phyloP scores from a whole-genome alignment of 2,113 vertebrate species.

The Mustela nigripes region DNA sequence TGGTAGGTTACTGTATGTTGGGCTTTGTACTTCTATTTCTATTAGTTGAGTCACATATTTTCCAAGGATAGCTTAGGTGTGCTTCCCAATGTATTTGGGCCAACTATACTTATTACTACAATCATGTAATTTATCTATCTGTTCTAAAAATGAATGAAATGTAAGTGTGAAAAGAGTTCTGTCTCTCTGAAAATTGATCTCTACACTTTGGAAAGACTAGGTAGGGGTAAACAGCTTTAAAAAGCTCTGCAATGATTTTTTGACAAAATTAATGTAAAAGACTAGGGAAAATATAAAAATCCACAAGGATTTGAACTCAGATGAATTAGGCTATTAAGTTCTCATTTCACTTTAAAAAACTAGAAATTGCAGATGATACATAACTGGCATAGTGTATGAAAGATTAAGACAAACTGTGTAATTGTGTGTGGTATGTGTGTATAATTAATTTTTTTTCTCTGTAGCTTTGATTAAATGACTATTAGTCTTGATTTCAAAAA shows the following conservation, averaged over 20 bases:
- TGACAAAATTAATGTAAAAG: constrained; percentile 2
- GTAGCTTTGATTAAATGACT: neutral
- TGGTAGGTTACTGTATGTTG: neutral
- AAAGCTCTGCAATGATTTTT: neutral
- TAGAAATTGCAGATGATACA: constrained; percentile 2
- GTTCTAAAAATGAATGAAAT: constrained; percentile 14
- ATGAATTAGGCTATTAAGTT: neutral
- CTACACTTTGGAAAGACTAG: neutral
- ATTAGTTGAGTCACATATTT: neutral
- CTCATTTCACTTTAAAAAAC: neutral
- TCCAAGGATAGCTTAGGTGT: neutral
- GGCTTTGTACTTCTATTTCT: neutral
- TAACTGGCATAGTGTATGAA: neutral
- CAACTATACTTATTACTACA: neutral
- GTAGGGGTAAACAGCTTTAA: neutral
- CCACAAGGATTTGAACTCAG: neutral
- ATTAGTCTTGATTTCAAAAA: constrained; percentile 11
- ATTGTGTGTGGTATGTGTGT: neutral
- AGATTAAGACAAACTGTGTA: neutral
- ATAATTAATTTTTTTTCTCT: neutral
- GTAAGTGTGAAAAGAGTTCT: neutral
- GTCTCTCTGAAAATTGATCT: neutral
- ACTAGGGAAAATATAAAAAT: neutral
- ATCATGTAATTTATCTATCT: constrained; percentile 12
- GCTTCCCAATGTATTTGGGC: neutral